Conservation (phyloP, 1,140 invertebrate species). For the Sarcophaga bullata region DNA sequence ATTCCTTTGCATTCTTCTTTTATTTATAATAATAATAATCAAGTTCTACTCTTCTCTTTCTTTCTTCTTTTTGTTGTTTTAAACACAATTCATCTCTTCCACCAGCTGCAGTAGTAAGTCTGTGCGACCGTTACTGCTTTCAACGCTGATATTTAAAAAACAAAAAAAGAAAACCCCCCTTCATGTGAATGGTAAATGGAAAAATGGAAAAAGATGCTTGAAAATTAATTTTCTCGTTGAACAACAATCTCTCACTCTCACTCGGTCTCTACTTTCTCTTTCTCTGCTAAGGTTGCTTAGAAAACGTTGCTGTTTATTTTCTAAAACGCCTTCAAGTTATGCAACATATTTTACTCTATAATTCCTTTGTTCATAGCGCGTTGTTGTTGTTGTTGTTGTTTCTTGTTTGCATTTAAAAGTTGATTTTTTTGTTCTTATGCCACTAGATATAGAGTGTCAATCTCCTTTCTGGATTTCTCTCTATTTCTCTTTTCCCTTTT, state of each 20-base stretch:
- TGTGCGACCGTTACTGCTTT: too few species aligned
- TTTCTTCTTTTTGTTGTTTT: too few species aligned
- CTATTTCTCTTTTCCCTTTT: background rate
- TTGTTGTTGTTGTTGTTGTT: background rate
- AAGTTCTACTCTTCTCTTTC: too few species aligned
- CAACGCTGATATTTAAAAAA: background rate
- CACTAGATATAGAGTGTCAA: too few species aligned
- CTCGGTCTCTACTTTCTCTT: too few species aligned
- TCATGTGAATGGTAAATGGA: background rate
- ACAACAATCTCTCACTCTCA: background rate
- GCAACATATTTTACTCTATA: slow-evolving; percentile 7
- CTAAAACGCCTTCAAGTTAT: slow-evolving; percentile 28
- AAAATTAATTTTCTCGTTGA: slow-evolving; percentile 20
- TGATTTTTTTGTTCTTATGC: too few species aligned
- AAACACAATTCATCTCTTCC: too few species aligned
- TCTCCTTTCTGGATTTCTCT: background rate
- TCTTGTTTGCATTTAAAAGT: background rate
- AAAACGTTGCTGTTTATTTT: background rate
- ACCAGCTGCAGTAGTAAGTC: too few species aligned
- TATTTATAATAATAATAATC: too few species aligned
- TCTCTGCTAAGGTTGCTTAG: background rate
- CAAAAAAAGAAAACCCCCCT: background rate
- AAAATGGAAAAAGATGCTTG: background rate
- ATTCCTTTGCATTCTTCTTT: too few species aligned
- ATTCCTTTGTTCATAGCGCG: background rate